phyloP scores from a whole-genome alignment of 1,140 invertebrate species.

The Pseudomyrmex pallidus region DNA sequence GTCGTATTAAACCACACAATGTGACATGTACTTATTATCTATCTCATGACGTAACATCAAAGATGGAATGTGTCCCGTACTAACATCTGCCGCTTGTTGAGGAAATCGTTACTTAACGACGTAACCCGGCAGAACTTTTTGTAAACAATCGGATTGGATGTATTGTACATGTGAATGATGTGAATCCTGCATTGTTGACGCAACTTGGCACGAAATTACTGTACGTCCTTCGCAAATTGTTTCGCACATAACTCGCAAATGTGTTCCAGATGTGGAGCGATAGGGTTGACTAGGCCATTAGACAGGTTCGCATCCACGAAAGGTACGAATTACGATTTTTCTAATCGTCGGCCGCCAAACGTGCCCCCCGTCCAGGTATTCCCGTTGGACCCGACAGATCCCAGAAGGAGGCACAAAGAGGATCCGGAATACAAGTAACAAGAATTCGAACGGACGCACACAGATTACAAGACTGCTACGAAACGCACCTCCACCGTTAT shows the following conservation, averaged over 20 bases:
- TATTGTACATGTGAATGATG: background rate
- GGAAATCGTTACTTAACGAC: background rate
- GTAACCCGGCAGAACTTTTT: background rate
- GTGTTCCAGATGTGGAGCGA: constrained; percentile 60
- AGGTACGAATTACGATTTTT: constrained; percentile 56
- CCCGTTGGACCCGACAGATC: constrained; percentile 69
- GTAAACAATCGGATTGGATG: background rate
- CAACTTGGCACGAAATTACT: constrained; percentile 21
- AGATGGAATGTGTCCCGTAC: constrained; percentile 25
- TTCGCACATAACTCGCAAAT: constrained; percentile 42
- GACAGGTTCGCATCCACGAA: constrained; percentile 48
- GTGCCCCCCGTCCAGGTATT: constrained; percentile 65
- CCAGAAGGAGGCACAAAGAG: constrained; percentile 71
- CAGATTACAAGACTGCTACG: constrained; percentile 59
- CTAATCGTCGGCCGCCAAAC: constrained; percentile 48
- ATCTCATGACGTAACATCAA: constrained; percentile 19
- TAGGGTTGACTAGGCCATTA: constrained; percentile 53
- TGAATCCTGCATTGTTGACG: background rate
- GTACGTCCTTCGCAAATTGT: constrained; percentile 5
- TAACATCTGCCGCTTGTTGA: constrained; percentile 29
- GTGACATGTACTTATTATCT: constrained; percentile 21
- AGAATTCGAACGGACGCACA: constrained; percentile 4
- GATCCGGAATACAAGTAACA: constrained; percentile 69
- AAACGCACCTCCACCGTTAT: constrained; percentile 22
- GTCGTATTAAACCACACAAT: constrained; percentile 1